phyloP scores from a whole-genome alignment of 1,140 invertebrate genomes.

The Drosophila mayri region DNA sequence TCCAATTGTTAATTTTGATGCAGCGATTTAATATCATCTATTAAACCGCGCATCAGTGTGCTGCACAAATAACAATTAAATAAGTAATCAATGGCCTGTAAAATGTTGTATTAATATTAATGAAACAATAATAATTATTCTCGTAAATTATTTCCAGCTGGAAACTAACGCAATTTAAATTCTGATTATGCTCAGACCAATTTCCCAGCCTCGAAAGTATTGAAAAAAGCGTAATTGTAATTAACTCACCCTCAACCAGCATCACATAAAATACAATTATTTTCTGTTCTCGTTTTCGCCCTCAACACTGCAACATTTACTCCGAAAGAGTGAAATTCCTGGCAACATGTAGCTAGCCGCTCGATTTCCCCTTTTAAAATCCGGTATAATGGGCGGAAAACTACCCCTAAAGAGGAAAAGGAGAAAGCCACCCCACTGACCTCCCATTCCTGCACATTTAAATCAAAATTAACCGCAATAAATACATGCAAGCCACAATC shows the following conservation, averaged over 20 bases:
- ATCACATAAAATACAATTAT: slow-evolving; percentile 14
- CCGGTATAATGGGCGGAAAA: slow-evolving; percentile 18
- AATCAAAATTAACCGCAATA: slow-evolving; percentile 63
- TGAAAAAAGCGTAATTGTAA: slow-evolving; percentile 52
- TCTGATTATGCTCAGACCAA: slow-evolving; percentile 24
- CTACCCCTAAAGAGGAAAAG: slow-evolving; percentile 21
- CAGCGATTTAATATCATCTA: slow-evolving; percentile 34
- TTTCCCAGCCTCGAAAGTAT: slow-evolving; percentile 18
- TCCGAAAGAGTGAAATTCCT: slow-evolving; percentile 30
- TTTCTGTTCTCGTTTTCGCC: neutral
- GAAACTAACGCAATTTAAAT: slow-evolving; percentile 45
- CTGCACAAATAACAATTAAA: slow-evolving; percentile 38
- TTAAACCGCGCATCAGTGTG: slow-evolving; percentile 12
- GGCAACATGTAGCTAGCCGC: slow-evolving; percentile 24
- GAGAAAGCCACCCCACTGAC: neutral
- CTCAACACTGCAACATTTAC: slow-evolving; percentile 37
- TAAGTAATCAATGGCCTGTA: slow-evolving; percentile 46
- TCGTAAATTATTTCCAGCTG: slow-evolving; percentile 46
- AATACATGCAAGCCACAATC: slow-evolving; percentile 47
- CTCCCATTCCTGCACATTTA: slow-evolving; percentile 9
- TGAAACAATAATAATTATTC: slow-evolving; percentile 43
- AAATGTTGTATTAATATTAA: slow-evolving; percentile 62
- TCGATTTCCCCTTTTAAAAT: slow-evolving; percentile 29
- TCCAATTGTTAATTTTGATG: slow-evolving; percentile 37
- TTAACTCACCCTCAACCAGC: neutral